Evolutionary conservation across 2,888 invertebrate genomes (phyloP).

Genomic region (Athalia rosae): DNA sequence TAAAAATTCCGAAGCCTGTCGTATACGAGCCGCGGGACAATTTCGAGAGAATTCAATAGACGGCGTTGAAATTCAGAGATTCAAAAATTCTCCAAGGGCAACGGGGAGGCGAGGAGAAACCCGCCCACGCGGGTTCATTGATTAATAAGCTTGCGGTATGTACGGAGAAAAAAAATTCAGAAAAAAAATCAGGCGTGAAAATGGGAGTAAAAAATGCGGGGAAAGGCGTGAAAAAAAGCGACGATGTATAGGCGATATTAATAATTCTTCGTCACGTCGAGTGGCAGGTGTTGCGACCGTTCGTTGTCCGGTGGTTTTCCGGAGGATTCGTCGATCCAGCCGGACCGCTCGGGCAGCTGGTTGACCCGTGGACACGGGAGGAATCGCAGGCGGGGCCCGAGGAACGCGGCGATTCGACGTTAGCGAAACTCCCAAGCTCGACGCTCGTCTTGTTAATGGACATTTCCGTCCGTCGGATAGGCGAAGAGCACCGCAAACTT

Average conservation of each 20-base stretch:
- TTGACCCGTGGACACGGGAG: slow-evolving; percentile 7
- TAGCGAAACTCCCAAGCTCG: slow-evolving; percentile 27
- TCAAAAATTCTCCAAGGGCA: too few species aligned
- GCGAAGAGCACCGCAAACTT: slow-evolving; percentile 38
- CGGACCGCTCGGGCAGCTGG: slow-evolving; percentile 26
- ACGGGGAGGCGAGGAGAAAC: too few species aligned
- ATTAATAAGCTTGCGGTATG: neutral
- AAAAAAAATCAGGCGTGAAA: neutral
- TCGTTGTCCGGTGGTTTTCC: neutral
- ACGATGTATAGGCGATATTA: slow-evolving; percentile 12
- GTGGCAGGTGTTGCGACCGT: slow-evolving; percentile 25
- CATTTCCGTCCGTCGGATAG: slow-evolving; percentile 29
- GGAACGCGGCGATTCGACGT: slow-evolving; percentile 20
- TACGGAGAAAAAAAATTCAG: neutral
- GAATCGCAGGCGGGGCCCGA: neutral
- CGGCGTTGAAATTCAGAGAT: too few species aligned
- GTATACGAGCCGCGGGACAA: too few species aligned
- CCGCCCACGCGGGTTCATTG: neutral
- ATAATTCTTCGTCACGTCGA: slow-evolving; percentile 41
- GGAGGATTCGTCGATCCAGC: neutral
- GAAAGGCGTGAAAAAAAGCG: neutral
- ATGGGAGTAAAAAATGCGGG: neutral
- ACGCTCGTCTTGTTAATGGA: slow-evolving; percentile 38
- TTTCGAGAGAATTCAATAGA: too few species aligned
- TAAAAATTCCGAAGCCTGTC: too few species aligned